Percentiles rank a stretch among this genome's conserved stretches.
Conservation (phyloP, 2,797 vertebrate species). For the Acanthurus tractus region DNA sequence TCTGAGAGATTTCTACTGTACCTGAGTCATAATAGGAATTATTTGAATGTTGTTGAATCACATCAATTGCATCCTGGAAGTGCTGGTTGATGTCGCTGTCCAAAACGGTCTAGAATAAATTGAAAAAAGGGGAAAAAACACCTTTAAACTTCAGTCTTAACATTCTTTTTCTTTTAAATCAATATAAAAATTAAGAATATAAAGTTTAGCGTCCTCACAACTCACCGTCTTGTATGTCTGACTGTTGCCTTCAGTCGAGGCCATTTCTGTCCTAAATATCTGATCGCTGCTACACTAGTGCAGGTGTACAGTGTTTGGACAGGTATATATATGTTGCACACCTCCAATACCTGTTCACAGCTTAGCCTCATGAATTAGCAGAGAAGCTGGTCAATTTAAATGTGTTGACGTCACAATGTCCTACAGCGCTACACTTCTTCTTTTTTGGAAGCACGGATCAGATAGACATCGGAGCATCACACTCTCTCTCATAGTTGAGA, state of each 20-base stretch:
- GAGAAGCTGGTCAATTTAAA: constrained; percentile 80
- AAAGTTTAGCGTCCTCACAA: constrained; percentile 39
- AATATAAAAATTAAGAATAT: not conserved
- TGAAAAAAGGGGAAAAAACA: not conserved
- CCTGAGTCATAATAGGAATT: constrained; percentile 86
- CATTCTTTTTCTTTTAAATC: not conserved
- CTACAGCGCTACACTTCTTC: constrained; percentile 80
- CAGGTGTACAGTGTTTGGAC: constrained; percentile 56
- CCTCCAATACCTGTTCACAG: constrained; percentile 63
- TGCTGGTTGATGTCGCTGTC: constrained; percentile 92
- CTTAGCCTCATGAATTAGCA: constrained; percentile 50
- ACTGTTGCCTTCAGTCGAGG: constrained; percentile 55
- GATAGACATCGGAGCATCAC: constrained; percentile 67
- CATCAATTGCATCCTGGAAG: constrained; percentile 96
- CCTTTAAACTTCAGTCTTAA: not conserved
- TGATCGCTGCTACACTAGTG: constrained; percentile 16
- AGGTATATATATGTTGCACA: constrained; percentile 77
- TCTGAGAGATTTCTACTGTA: constrained; percentile 58
- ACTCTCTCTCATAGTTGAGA: constrained; percentile 52
- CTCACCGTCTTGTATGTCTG: constrained; percentile 90
- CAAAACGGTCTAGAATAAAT: constrained; percentile 80
- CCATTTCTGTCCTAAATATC: constrained; percentile 46
- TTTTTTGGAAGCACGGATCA: constrained; percentile 81
- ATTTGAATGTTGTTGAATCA: constrained; percentile 91
- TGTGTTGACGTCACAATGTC: constrained; percentile 71